phyloP scores from a whole-genome alignment of 2,888 invertebrate species.

The Muscina levida region DNA sequence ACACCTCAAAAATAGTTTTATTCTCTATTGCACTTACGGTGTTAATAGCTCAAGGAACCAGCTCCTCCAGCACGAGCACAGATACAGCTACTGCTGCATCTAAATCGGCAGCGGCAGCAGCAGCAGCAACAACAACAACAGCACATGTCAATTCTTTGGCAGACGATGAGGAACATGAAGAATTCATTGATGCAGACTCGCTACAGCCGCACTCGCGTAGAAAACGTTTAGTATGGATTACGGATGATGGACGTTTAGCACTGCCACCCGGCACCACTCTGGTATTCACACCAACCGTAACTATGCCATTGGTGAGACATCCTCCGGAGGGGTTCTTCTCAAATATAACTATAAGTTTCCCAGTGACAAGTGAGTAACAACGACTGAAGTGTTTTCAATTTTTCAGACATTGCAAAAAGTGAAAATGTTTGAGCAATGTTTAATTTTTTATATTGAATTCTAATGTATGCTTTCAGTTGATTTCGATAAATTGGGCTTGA shows the following conservation, averaged over 20 bases:
- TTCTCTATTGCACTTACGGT: conserved; percentile 60
- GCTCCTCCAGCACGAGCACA: conserved; percentile 14
- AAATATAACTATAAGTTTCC: conserved; percentile 90
- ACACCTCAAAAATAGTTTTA: conserved; percentile 66
- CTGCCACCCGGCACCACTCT: conserved; percentile 91
- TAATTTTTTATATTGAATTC: no score
- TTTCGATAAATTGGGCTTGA: conserved; percentile 90
- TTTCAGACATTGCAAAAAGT: neutral
- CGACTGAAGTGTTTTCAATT: neutral
- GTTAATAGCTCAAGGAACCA: conserved; percentile 49
- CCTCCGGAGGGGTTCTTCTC: conserved; percentile 92
- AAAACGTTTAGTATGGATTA: conserved; percentile 91
- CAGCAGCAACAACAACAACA: conserved; percentile 35
- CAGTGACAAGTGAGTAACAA: conserved; percentile 89
- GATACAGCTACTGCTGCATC: conserved; percentile 28
- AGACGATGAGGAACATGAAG: conserved; percentile 67
- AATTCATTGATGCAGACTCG: conserved; percentile 68
- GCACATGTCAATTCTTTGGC: conserved; percentile 65
- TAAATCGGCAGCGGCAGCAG: conserved; percentile 22
- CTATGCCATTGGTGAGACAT: conserved; percentile 90
- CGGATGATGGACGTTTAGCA: conserved; percentile 90
- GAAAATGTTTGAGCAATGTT: neutral
- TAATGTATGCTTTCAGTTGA: conserved; percentile 85
- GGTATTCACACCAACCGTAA: conserved; percentile 89
- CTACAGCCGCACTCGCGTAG: conserved; percentile 85